phyloP scores from a whole-genome alignment of 1,140 invertebrate species.

The Caenorhabditis latens region DNA sequence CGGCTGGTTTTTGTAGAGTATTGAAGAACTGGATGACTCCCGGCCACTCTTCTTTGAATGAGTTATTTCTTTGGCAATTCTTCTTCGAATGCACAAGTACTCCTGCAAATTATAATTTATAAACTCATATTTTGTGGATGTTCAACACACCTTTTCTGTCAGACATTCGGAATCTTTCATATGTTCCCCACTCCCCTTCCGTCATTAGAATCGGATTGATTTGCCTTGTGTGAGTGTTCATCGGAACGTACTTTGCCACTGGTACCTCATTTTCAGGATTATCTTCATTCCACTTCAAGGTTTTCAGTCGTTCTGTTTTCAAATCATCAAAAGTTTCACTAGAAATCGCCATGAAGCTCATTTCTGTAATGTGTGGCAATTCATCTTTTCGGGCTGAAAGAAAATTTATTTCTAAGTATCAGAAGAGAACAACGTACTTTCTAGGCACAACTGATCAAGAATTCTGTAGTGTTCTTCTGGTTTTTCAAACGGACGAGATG shows the following conservation, averaged over 20 bases:
- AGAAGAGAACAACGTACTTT: neutral
- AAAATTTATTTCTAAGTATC: neutral
- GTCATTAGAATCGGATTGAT: conserved; percentile 65
- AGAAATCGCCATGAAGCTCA: conserved; percentile 64
- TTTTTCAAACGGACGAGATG: neutral
- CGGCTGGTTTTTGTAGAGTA: conserved; percentile 66
- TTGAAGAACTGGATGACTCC: conserved; percentile 67
- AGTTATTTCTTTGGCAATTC: conserved; percentile 65
- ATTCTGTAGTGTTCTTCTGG: conserved; percentile 27
- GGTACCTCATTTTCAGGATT: neutral
- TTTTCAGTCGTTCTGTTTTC: conserved; percentile 15
- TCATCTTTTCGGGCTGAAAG: conserved; percentile 42
- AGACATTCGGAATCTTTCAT: conserved; percentile 57
- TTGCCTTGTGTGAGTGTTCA: conserved; percentile 64
- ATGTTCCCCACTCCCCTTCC: conserved; percentile 65
- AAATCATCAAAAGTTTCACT: conserved; percentile 57
- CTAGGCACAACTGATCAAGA: conserved; percentile 51
- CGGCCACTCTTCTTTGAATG: conserved; percentile 70
- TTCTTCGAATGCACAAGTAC: conserved; percentile 29
- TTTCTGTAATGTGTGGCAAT: conserved; percentile 68
- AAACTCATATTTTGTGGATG: neutral
- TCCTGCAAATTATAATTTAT: neutral
- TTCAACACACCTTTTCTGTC: conserved; percentile 44
- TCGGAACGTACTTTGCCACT: conserved; percentile 15
- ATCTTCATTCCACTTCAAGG: conserved; percentile 21